Percentiles rank a stretch among this genome's conserved stretches.
Conservation (phyloP, 2,113 vertebrate species). For the Prunella fulvescens region DNA sequence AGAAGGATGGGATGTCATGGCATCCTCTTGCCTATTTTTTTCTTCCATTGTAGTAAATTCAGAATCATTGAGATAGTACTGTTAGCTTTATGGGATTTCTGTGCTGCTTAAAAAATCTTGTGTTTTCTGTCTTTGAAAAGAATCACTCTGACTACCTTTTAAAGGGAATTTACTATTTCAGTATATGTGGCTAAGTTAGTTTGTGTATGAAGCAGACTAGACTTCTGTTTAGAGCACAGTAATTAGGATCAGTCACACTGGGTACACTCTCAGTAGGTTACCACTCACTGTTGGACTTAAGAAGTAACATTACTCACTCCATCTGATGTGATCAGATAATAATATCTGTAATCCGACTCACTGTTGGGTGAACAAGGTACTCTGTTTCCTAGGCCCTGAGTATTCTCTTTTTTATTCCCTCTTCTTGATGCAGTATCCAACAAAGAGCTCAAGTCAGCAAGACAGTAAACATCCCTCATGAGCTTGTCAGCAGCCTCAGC, state of each 20-base stretch:
- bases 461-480: neutral
- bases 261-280: neutral
- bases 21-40: neutral
- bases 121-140: neutral
- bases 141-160: neutral
- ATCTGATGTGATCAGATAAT: neutral
- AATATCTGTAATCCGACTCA: neutral
- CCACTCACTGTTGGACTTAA: neutral
- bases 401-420: neutral
- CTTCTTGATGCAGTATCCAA: neutral
- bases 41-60: neutral
- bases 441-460: neutral
- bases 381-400: neutral
- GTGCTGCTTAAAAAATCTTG: neutral
- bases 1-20: neutral
- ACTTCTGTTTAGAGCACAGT: neutral
- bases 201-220: neutral
- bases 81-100: neutral
- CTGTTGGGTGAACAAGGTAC: neutral
- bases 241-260: neutral
- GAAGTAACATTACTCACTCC: neutral
- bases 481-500: neutral
- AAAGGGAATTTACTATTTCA: neutral
- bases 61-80: neutral
- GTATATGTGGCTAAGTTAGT: neutral